These are phyloP conservation scores for Vanessa atalanta DNA, from an alignment of 1,140 invertebrate genomes.

Conservation along the genomic window DNA sequence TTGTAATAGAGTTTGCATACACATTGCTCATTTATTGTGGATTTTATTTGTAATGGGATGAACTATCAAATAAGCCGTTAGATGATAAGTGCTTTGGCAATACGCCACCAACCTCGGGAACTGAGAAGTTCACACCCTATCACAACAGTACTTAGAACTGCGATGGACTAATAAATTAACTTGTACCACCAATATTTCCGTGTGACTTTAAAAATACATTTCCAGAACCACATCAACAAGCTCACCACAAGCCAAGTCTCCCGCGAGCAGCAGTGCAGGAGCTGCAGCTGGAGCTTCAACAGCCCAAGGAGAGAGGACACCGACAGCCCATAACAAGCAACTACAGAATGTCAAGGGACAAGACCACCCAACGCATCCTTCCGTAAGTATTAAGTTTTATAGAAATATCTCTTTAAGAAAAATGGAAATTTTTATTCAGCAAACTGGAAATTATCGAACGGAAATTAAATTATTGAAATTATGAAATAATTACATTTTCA, in stretches of 20 bases:
- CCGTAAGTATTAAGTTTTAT: conserved; percentile 81
- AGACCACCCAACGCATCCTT: conserved; percentile 84
- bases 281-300: conserved; percentile 78
- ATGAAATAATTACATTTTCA: too few species aligned
- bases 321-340: conserved; percentile 86
- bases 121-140: too few species aligned
- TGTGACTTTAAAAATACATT: not conserved
- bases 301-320: conserved; percentile 82
- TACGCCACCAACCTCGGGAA: too few species aligned
- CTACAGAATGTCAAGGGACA: conserved; percentile 88
- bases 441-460: not conserved
- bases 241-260: conserved; percentile 85
- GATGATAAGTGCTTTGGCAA: too few species aligned
- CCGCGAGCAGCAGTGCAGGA: conserved; percentile 84
- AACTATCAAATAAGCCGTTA: too few species aligned
- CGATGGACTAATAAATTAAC: too few species aligned
- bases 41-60: too few species aligned
- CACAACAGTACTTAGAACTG: too few species aligned
- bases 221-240: conserved; percentile 85
- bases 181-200: not conserved
- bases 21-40: too few species aligned
- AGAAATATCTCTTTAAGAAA: not conserved
- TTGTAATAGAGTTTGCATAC: too few species aligned
- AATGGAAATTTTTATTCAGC: conserved; percentile 13
- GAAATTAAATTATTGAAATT: not conserved